Base-by-base conservation (phyloP, 2,888 invertebrate genomes). In the Amphipyra berbera region DNA sequence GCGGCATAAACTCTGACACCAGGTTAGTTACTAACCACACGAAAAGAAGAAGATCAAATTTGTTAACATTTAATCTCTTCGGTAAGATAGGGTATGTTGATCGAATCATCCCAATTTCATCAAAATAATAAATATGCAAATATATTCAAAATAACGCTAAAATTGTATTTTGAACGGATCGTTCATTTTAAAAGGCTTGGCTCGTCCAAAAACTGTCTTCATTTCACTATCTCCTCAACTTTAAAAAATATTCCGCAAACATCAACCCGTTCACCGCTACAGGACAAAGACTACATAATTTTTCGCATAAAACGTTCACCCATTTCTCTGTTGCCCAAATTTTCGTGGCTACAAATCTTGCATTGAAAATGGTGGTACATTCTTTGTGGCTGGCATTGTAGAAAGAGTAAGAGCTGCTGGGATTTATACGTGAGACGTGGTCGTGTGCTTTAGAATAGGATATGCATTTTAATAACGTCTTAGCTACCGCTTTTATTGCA, bases 391-490 rank as follows among this genome's bases (percentile, higher is more conserved):
- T 35, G 55, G 37, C 14, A 12, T 69, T 70, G 74, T 73, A 64
- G 66, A 73, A 83, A 79, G 84, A 84, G 84, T 83, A 83, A 85
- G 79, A 83, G 71, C 70, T 71, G 55, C 61, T 72, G 46, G 59
- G 79, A 85, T 86, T 86, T 85, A 86, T 86, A 68, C 59, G 55
- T 37, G 45, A 55, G 37, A 81, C 86, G 82, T 84, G 84, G 68
- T 50, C 72, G 64, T 48, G 38, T 61, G 69, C 53, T 44, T 61
- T 40, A 66, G 64, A 73, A 78, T 74, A 55, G 75, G 79, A 81
- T 78, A 74, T 84, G 84, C 82, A 85, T 85, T 86, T 82, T 84
- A 82, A 84, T 84, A 82, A 71, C 63, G 48, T 57, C 61, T 65
- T 70, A 70, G 64, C 57, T 45, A 6, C 48, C 47, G 48, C 30